These are phyloP conservation scores for Caranx melampygus DNA, from an alignment of 2,113 vertebrate species.

Conservation along the genomic window DNA sequence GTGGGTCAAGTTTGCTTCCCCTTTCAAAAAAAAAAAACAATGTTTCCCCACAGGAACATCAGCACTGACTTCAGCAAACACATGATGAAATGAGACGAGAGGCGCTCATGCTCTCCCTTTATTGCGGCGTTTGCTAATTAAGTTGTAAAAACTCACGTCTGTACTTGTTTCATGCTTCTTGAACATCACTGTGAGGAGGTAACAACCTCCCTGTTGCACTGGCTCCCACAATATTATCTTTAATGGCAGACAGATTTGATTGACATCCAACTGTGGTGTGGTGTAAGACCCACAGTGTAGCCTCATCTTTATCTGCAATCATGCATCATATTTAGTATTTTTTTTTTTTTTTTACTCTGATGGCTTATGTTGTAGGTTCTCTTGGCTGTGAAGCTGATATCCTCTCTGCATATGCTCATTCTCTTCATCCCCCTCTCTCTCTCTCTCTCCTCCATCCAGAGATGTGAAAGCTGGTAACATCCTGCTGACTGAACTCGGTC, in stretches of 20 bases:
- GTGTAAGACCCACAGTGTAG: not conserved
- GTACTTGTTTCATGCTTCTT: not conserved
- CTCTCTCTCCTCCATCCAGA: conserved; percentile 76
- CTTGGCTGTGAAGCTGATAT: not conserved
- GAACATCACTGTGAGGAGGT: not conserved
- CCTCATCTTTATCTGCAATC: not conserved
- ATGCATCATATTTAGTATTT: not conserved
- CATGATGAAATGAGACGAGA: conserved; percentile 23
- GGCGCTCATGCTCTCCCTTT: conserved; percentile 4
- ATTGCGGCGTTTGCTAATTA: conserved; percentile 19
- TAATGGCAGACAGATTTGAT: conserved; percentile 11
- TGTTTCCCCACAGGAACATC: conserved; percentile 32
- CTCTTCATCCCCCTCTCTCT: not conserved
- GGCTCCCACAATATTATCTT: conserved; percentile 10
- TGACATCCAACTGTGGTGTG: not conserved
- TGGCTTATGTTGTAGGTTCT: not conserved
- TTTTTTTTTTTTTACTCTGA: not conserved
- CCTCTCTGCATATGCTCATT: not conserved
- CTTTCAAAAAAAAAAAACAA: not conserved
- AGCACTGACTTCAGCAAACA: not conserved
- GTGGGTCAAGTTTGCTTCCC: conserved; percentile 77
- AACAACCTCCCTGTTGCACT: conserved; percentile 4
- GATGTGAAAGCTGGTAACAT: conserved; percentile 99
- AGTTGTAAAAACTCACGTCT: conserved; percentile 32
- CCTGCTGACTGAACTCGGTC: conserved; percentile 97